These are phyloP conservation scores for Onchidella celtica DNA, from an alignment of 2,888 invertebrate species.

Conservation along the genomic window DNA sequence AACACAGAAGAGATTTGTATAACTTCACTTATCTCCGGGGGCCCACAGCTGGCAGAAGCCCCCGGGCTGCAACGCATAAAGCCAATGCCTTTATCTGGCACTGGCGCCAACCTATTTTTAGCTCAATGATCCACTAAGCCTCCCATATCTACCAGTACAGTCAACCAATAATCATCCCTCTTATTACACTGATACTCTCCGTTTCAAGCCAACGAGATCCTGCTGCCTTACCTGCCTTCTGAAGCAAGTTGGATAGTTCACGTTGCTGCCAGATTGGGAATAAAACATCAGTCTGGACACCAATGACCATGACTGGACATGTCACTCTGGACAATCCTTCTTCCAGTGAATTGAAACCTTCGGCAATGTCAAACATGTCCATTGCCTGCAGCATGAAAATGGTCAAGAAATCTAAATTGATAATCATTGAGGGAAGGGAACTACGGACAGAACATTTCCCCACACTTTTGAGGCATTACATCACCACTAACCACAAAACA, in stretches of 20 bases:
- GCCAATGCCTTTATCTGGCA: too few relatives aligned
- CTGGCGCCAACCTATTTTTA: too few relatives aligned
- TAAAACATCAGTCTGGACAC: conserved; percentile 78
- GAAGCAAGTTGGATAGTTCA: conserved; percentile 70
- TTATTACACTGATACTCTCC: background rate
- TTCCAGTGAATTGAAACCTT: conserved; percentile 65
- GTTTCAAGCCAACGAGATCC: background rate
- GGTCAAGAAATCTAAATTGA: too few relatives aligned
- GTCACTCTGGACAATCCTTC: conserved; percentile 68
- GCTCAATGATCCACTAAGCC: too few relatives aligned
- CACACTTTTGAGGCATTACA: too few relatives aligned
- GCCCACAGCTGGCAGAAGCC: too few relatives aligned
- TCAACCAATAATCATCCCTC: background rate
- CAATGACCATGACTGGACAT: conserved; percentile 78
- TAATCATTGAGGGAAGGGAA: too few relatives aligned
- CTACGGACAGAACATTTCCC: too few relatives aligned
- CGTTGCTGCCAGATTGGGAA: conserved; percentile 79
- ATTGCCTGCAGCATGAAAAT: conserved; percentile 73
- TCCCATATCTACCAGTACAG: background rate
- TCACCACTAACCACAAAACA: too few relatives aligned
- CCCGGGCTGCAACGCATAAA: too few relatives aligned
- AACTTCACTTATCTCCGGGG: too few relatives aligned
- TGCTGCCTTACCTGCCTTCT: conserved; percentile 72
- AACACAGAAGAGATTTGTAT: too few relatives aligned
- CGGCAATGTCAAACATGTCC: conserved; percentile 79